Conservation (phyloP, 1,140 invertebrate species). For the Potamilus streckersoni region DNA sequence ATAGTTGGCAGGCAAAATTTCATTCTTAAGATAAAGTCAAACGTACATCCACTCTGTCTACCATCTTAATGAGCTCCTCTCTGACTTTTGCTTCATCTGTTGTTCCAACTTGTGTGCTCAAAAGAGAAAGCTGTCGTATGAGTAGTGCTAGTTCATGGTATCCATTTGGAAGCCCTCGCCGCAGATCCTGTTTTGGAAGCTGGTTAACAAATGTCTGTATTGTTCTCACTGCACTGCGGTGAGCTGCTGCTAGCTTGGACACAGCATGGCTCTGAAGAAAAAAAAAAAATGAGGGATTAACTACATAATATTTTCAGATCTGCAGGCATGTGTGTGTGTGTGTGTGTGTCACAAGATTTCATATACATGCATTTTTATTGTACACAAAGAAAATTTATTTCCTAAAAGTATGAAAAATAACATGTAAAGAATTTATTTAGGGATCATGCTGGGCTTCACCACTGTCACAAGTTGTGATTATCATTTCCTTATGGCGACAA, state of each 20-base stretch:
- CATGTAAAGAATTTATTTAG: too few species aligned
- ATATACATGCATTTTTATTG: too few species aligned
- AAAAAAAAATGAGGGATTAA: not conserved
- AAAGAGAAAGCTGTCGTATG: constrained; percentile 48
- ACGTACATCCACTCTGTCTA: constrained; percentile 52
- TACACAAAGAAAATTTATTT: too few species aligned
- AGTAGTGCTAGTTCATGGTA: constrained; percentile 53
- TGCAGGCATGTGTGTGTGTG: too few species aligned
- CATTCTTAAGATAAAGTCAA: not conserved
- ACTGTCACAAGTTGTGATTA: too few species aligned
- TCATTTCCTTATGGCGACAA: too few species aligned
- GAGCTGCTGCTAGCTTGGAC: constrained; percentile 43
- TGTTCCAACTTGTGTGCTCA: constrained; percentile 37
- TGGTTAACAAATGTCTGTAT: constrained; percentile 56
- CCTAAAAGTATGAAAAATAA: too few species aligned
- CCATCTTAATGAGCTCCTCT: constrained; percentile 41
- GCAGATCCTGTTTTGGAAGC: constrained; percentile 51
- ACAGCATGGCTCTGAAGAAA: constrained; percentile 48
- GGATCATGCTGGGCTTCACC: too few species aligned
- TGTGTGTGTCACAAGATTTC: too few species aligned
- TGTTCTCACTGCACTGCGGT: constrained; percentile 50
- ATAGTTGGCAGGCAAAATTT: not conserved
- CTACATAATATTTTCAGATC: too few species aligned
- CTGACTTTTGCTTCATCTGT: constrained; percentile 38
- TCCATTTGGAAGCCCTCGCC: constrained; percentile 47